These are phyloP conservation scores for Sinocyclocheilus maitianheensis DNA, from an alignment of 2,113 vertebrate species.

Conservation along the genomic window DNA sequence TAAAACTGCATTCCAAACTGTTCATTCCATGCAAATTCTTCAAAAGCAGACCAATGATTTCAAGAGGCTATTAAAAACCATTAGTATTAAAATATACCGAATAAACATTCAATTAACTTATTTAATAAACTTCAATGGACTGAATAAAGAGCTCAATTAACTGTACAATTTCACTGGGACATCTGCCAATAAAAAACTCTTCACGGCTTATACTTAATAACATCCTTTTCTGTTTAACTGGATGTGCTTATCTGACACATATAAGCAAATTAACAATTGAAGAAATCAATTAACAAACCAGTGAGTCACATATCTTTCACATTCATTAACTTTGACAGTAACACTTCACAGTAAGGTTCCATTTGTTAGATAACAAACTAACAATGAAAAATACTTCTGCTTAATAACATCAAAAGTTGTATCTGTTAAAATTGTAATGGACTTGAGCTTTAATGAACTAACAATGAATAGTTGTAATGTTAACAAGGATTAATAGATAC, in stretches of 20 bases:
- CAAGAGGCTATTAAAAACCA: background rate
- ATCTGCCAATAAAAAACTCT: background rate
- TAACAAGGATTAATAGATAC: background rate
- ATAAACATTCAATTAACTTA: background rate
- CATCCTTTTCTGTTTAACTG: background rate
- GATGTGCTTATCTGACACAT: background rate
- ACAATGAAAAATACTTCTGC: background rate
- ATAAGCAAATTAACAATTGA: background rate
- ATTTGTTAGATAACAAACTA: background rate
- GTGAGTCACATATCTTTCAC: background rate
- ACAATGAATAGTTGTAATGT: background rate
- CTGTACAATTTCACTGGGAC: background rate
- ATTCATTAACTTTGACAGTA: background rate
- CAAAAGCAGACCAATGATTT: background rate
- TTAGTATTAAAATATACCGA: background rate
- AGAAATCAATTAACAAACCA: background rate
- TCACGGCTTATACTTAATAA: background rate
- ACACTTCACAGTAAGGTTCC: background rate
- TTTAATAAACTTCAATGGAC: background rate
- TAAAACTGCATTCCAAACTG: too few species aligned
- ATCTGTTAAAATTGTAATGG: background rate
- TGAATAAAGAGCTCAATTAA: background rate
- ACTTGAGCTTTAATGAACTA: background rate
- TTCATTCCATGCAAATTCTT: background rate
- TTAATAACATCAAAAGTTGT: too few species aligned